phyloP scores from a whole-genome alignment of 2,888 invertebrate genomes.

The Amaurobius ferox region DNA sequence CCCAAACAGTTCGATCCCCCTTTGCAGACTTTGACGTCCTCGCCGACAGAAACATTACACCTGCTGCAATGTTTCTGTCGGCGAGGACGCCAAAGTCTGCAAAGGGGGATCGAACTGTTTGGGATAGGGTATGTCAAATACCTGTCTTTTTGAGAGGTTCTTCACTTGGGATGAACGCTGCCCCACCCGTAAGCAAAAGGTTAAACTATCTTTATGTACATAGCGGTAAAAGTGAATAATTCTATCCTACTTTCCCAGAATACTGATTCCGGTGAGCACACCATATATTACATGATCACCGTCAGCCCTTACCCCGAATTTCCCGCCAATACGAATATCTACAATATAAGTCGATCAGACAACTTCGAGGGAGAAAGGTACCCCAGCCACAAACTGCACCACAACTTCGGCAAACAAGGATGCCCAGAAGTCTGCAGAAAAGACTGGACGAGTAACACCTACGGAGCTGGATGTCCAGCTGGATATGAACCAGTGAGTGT shows the following conservation, averaged over 20 bases:
- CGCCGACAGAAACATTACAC: too few relatives aligned
- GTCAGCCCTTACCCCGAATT: constrained; percentile 38
- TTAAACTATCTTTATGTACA: too few relatives aligned
- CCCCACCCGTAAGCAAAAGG: too few relatives aligned
- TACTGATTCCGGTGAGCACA: constrained; percentile 30
- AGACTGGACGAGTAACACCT: constrained; percentile 25
- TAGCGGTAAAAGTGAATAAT: background rate
- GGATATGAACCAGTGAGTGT: constrained; percentile 48
- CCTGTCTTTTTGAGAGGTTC: too few relatives aligned
- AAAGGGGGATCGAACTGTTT: too few relatives aligned
- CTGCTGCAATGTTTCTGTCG: too few relatives aligned
- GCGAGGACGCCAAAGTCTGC: too few relatives aligned
- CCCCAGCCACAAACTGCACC: constrained; percentile 73
- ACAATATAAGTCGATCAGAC: constrained; percentile 73
- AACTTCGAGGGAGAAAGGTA: constrained; percentile 74
- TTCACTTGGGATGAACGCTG: too few relatives aligned
- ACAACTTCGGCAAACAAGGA: constrained; percentile 73
- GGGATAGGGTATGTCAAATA: too few relatives aligned
- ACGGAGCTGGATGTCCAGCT: constrained; percentile 41
- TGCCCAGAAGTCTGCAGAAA: constrained; percentile 47
- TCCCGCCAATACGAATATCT: constrained; percentile 36
- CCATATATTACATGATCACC: constrained; percentile 40
- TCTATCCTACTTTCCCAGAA: constrained; percentile 17
- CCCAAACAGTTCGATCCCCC: too few relatives aligned
- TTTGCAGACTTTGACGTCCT: too few relatives aligned